Conservation (phyloP, 2,113 vertebrate species). For the Progne subis region DNA sequence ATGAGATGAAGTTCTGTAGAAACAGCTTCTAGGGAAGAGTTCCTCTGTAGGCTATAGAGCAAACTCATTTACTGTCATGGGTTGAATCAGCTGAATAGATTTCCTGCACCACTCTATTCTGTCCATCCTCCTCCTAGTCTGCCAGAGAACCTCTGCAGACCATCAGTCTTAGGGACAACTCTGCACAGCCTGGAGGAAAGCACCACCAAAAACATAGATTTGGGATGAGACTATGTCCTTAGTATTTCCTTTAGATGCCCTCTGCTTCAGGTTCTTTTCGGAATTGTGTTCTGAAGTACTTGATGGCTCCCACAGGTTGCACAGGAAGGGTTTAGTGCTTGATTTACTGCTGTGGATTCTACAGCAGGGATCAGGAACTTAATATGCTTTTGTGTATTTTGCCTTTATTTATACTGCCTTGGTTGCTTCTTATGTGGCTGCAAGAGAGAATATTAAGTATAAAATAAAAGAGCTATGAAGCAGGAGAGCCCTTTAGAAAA, state of each 20-base stretch:
- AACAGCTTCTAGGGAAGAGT: background rate
- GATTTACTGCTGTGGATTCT: background rate
- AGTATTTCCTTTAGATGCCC: background rate
- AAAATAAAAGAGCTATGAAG: background rate
- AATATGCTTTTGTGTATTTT: background rate
- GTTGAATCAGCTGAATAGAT: background rate
- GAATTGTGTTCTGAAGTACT: background rate
- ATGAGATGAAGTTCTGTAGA: conserved; percentile 13
- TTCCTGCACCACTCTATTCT: background rate
- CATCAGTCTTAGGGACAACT: background rate
- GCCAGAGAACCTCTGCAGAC: background rate
- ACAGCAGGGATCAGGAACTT: background rate
- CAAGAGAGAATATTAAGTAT: background rate
- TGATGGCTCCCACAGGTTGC: background rate
- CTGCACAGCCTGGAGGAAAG: background rate
- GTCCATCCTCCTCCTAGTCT: background rate
- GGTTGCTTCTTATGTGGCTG: background rate
- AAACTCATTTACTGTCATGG: background rate
- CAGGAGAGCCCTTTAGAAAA: background rate
- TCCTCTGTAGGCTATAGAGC: background rate
- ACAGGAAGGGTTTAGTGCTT: background rate
- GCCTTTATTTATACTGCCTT: background rate
- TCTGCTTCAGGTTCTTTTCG: background rate
- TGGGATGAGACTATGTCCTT: background rate
- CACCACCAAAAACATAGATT: background rate